phyloP scores from a whole-genome alignment of 2,888 invertebrate species.

The Acleris literana region DNA sequence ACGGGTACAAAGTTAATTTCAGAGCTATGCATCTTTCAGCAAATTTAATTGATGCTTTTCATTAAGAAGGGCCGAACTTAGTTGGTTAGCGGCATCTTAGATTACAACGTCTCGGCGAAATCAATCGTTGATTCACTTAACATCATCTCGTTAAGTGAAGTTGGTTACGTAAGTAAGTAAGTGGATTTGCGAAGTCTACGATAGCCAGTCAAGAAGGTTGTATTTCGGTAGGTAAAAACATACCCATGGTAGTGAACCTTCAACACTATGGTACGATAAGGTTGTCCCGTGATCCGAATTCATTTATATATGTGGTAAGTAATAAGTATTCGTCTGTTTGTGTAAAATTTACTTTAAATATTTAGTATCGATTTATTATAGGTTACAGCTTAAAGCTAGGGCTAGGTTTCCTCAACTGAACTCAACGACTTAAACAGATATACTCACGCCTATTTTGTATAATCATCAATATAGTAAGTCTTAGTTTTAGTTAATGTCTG shows the following conservation, averaged over 20 bases:
- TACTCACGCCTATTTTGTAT: too few relatives aligned
- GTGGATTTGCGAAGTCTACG: background rate
- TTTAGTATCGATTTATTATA: too few relatives aligned
- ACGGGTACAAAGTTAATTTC: conserved; percentile 34
- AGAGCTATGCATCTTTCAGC: conserved; percentile 4
- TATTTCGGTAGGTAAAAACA: background rate
- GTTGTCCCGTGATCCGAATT: background rate
- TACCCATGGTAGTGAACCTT: too few relatives aligned
- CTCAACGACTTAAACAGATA: too few relatives aligned
- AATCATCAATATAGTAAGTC: too few relatives aligned
- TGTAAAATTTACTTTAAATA: background rate
- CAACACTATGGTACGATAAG: background rate
- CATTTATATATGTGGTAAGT: too few relatives aligned
- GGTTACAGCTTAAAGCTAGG: too few relatives aligned
- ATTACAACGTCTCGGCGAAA: conserved; percentile 1
- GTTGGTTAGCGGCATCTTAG: background rate
- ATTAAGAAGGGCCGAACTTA: conserved; percentile 3
- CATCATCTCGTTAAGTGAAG: conserved; percentile 4
- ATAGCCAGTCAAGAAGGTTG: background rate
- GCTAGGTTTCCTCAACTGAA: too few relatives aligned
- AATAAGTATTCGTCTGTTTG: too few relatives aligned
- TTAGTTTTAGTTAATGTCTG: too few relatives aligned
- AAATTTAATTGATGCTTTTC: conserved; percentile 11
- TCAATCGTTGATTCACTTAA: conserved; percentile 16
- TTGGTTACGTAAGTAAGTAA: background rate